Base-by-base conservation (phyloP, 2,888 invertebrate species). In the Micoletzkya japonica region DNA sequence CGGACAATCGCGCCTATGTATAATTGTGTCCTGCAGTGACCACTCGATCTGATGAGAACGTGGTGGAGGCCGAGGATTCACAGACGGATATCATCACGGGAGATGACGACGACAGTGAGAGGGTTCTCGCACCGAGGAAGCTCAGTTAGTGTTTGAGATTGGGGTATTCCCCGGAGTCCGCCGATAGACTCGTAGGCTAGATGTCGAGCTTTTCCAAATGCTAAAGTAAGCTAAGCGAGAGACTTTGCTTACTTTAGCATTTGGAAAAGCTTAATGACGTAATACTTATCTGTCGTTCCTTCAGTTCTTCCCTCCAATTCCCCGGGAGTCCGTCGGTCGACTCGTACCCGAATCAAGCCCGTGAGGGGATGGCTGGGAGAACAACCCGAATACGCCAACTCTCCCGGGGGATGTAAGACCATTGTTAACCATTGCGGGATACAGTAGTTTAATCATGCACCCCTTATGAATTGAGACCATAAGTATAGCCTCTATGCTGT, bases 341-440 rank as follows among this genome's bases (percentile, higher is more conserved):
- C 26, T 4, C 39, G 76, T 20, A 71, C 49, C 14, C 67, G 76
- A 14, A 66, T 71, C n/a, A 73, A 73, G 32, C 74, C 74, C 7
- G 57, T 76, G 37, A 70, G 76, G 2, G 39, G 56, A 4, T 76
- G 74, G 74, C 70, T 76, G 50, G 74, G 74, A 24, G 76, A 76
- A 52, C 50, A 68, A 26, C 39, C 72, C 0, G 56, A 71, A 7
- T 76, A 76, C 36, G 70, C 34, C 2, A 36, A 69, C 17, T 72
- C 73, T 7, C 74, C 76, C 20, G 36, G 37, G 36, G 64, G 72
- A 59, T 34, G 57, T 54, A n/a, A 30, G 50, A 64, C 26, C 37
- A n/a, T 10, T 24, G n/a, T 4, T 14, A 4, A 34, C 37, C 24
- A 39, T 39, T 39, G 39, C 7, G 39, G 10, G 39, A 39, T 39